phyloP scores from a whole-genome alignment of 1,140 invertebrate species.

The Drosophila fuyamai region DNA sequence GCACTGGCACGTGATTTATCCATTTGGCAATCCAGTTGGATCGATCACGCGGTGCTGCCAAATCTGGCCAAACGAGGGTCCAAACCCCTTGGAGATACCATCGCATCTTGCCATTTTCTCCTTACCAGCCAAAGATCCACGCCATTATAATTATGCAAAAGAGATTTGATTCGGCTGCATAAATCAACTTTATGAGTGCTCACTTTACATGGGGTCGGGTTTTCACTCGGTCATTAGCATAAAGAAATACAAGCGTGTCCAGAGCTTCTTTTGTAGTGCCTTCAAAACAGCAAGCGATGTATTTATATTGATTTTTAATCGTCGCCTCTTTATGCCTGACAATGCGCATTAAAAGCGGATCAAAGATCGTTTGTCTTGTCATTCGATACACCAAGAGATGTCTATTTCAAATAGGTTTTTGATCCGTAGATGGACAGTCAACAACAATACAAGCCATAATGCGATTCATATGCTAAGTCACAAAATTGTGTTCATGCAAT shows the following conservation, averaged over 20 bases:
- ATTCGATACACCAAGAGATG: slow-evolving; percentile 40
- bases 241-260: slow-evolving; percentile 27
- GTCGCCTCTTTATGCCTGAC: slow-evolving; percentile 52
- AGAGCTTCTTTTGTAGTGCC: slow-evolving; percentile 40
- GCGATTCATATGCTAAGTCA: slow-evolving; percentile 63
- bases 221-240: slow-evolving; percentile 58
- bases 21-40: slow-evolving; percentile 69
- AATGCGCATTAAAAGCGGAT: slow-evolving; percentile 41
- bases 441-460: slow-evolving; percentile 32
- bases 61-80: slow-evolving; percentile 30
- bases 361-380: slow-evolving; percentile 48
- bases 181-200: slow-evolving; percentile 63
- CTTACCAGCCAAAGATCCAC: slow-evolving; percentile 49
- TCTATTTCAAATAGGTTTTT: slow-evolving; percentile 16
- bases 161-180: slow-evolving; percentile 43
- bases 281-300: slow-evolving; percentile 37
- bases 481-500: slow-evolving; percentile 31
- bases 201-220: slow-evolving; percentile 36
- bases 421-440: slow-evolving; percentile 31
- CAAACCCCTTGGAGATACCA: slow-evolving; percentile 33
- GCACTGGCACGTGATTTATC: slow-evolving; percentile 70
- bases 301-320: slow-evolving; percentile 82
- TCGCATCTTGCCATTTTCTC: slow-evolving; percentile 48
- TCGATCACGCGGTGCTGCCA: slow-evolving; percentile 61
- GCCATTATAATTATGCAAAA: slow-evolving; percentile 79